phyloP scores from a whole-genome alignment of 1,140 invertebrate species.

The Drosophila athabasca region DNA sequence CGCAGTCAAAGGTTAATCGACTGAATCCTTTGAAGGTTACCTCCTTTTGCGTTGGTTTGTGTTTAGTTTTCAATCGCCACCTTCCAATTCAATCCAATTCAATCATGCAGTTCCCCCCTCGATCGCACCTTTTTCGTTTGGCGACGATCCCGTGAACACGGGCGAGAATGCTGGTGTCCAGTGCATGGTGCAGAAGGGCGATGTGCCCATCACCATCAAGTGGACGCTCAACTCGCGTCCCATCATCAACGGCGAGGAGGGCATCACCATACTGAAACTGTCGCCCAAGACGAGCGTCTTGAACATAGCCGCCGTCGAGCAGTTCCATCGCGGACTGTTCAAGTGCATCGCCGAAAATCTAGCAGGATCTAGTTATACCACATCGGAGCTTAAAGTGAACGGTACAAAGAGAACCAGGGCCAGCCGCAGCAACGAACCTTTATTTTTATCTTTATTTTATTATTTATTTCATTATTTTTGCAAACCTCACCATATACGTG shows the following conservation, averaged over 20 bases:
- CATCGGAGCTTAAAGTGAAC: conserved; percentile 86
- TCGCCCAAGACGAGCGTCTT: conserved; percentile 89
- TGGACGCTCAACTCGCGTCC: conserved; percentile 85
- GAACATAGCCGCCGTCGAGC: conserved; percentile 85
- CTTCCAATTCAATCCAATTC: conserved; percentile 12
- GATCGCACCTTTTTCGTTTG: conserved; percentile 87
- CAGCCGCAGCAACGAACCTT: neutral
- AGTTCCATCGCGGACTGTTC: conserved; percentile 86
- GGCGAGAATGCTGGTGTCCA: conserved; percentile 90
- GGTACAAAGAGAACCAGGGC: conserved; percentile 75
- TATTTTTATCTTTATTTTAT: conserved; percentile 15
- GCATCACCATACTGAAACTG: conserved; percentile 85
- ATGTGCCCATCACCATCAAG: conserved; percentile 88
- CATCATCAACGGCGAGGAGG: conserved; percentile 83
- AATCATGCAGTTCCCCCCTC: conserved; percentile 80
- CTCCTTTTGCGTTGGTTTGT: conserved; percentile 27
- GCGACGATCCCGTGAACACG: conserved; percentile 88
- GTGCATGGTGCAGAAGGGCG: conserved; percentile 90
- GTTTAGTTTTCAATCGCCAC: conserved; percentile 22
- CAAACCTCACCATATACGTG: conserved; percentile 25
- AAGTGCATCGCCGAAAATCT: conserved; percentile 87
- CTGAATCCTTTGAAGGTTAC: neutral
- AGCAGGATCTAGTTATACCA: conserved; percentile 85
- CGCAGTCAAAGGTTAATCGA: conserved; percentile 86
- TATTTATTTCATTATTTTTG: conserved; percentile 32